Evolutionary conservation across 1,140 invertebrate genomes (phyloP).

Genomic region (Nephila pilipes): DNA sequence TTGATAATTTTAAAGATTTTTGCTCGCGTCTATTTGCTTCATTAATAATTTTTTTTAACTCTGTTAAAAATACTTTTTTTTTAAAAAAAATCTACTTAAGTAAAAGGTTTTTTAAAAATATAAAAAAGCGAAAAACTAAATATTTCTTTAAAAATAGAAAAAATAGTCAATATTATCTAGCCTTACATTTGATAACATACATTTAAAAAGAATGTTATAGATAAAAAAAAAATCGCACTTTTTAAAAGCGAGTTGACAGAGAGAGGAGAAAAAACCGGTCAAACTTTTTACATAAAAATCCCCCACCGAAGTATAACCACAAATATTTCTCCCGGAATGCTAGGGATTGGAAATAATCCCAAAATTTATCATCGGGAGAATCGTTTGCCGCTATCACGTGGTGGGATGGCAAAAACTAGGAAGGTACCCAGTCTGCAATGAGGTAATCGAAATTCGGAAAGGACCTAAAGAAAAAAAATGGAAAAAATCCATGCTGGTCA

Average conservation of each 20-base stretch:
- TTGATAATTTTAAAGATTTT: too few species aligned
- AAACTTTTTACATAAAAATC: slow-evolving; percentile 37
- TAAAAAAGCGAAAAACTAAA: too few species aligned
- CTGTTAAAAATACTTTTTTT: too few species aligned
- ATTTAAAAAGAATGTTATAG: background rate
- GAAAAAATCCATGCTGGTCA: slow-evolving; percentile 31
- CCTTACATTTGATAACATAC: too few species aligned
- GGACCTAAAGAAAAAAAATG: slow-evolving; percentile 35
- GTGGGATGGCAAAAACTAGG: slow-evolving; percentile 11
- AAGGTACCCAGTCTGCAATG: slow-evolving; percentile 33
- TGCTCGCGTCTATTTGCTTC: too few species aligned
- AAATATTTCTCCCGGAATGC: slow-evolving; percentile 24
- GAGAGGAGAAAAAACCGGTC: slow-evolving; percentile 2
- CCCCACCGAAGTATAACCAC: background rate
- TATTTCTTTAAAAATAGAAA: too few species aligned
- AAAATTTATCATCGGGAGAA: slow-evolving; percentile 43
- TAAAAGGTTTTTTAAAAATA: too few species aligned
- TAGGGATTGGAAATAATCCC: slow-evolving; percentile 22
- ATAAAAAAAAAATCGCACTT: background rate
- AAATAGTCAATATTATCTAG: too few species aligned
- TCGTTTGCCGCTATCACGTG: background rate
- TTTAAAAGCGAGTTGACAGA: background rate
- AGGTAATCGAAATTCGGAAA: slow-evolving; percentile 72
- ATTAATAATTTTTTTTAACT: too few species aligned
- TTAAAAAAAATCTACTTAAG: too few species aligned